Percentiles rank a stretch among this genome's conserved stretches.
Conservation (phyloP, 2,113 vertebrate species). For the Cygnus atratus region DNA sequence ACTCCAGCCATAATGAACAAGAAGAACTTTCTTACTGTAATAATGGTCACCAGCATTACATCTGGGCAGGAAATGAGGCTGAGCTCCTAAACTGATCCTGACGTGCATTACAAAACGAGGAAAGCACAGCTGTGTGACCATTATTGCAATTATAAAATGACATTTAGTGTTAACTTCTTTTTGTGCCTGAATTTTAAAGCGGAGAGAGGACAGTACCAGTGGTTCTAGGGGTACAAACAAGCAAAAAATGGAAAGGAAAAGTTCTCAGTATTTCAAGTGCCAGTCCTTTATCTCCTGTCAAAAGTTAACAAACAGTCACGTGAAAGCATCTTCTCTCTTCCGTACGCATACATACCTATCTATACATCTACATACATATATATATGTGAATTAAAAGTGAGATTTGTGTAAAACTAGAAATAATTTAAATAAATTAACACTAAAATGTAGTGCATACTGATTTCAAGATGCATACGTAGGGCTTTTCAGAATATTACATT, state of each 20-base stretch:
- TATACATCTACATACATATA: neutral
- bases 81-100: slow-evolving; percentile 67
- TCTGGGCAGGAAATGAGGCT: slow-evolving; percentile 70
- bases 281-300: neutral
- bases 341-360: neutral
- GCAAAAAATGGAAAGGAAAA: neutral
- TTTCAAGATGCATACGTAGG: neutral
- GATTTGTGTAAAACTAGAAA: neutral
- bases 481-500: neutral
- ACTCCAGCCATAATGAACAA: neutral
- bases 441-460: neutral
- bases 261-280: neutral
- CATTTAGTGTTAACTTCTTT: slow-evolving; percentile 73
- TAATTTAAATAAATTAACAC: neutral
- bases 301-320: neutral
- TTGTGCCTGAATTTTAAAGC: slow-evolving; percentile 46
- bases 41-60: slow-evolving; percentile 49
- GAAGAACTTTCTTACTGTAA: slow-evolving; percentile 42
- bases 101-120: slow-evolving; percentile 60
- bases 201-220: neutral
- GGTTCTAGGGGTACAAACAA: neutral
- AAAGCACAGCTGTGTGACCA: slow-evolving; percentile 74
- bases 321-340: neutral
- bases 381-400: neutral
- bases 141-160: slow-evolving; percentile 75